Evolutionary conservation across 1,140 invertebrate species (phyloP), one percentile per base, ranked within the genome.

Genomic region (Caligus rogercresseyi): DNA sequence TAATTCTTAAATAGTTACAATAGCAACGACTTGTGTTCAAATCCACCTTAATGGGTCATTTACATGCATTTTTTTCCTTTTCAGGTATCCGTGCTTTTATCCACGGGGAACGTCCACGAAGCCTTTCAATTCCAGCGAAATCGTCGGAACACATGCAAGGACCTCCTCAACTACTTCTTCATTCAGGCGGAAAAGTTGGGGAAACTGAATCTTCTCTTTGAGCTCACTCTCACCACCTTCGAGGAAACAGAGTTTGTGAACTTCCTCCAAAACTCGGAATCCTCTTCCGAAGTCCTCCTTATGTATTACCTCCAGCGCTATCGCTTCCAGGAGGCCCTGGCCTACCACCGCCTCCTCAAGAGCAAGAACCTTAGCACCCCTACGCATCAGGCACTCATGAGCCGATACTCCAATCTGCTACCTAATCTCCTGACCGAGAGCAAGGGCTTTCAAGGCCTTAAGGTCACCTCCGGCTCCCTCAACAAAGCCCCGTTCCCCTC

Each of bases 181-280:
- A 63, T 70, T 16, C 74, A 74, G 0, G 78, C 77, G 58, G 74
- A 74, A 25, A 66, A 65, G n/a, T 69, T 75, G 68, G 72, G 68
- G 43, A 77, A 74, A 67, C 69, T 83, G 2, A 69, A 74, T 4
- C 71, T 78, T n/a, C 71, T 82, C 52, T 68, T 81, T 11, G 74
- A 79, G 65, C 67, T 81, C 25, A 74, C 77, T 2, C 67, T 82
- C 18, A 75, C 73, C 19, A 57, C 69, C 0, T 69, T 74, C 20
- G 80, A 82, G 66, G 80, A 82, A 65, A 71, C 75, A 13, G 72
- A 72, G 16, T 76, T 83, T 25, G 69, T 78, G 0, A 70, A 73
- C 2, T 81, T 79, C 65, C 68, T 81, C 1, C 72, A 75, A 57
- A 68, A 73, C 3, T 76, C 74, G 52, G 69, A 73, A 0, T 71